phyloP scores from a whole-genome alignment of 53 echinoderm and acorn worm species.

The Mesocentrotus franciscanus region DNA sequence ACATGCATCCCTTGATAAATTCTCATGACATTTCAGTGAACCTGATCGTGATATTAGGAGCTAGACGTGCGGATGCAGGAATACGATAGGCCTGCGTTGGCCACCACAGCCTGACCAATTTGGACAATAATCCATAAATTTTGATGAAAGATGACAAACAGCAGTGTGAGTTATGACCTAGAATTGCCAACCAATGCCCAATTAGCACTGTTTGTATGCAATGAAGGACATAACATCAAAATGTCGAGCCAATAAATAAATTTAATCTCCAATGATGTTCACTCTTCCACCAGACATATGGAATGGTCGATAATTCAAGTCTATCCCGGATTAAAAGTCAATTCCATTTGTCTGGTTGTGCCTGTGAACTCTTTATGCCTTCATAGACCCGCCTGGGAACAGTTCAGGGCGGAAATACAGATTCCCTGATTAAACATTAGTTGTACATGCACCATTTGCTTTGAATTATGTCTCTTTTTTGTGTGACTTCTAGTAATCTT shows the following conservation, averaged over 20 bases:
- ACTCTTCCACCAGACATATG: not conserved
- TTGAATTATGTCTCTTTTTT: not conserved
- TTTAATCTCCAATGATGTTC: constrained; percentile 12
- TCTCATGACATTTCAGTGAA: constrained; percentile 37
- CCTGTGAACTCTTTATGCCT: not conserved
- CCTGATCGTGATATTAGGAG: constrained; percentile 13
- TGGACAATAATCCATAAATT: constrained; percentile 56
- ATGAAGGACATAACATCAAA: constrained; percentile 31
- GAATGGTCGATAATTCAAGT: constrained; percentile 13
- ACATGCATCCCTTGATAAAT: not conserved
- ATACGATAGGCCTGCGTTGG: constrained; percentile 25
- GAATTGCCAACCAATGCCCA: constrained; percentile 41
- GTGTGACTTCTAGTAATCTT: not conserved
- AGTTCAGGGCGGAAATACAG: not conserved
- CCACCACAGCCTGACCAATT: constrained; percentile 37
- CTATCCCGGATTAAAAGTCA: not conserved
- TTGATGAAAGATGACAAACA: constrained; percentile 15
- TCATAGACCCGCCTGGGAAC: constrained; percentile 19
- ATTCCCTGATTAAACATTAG: constrained; percentile 13
- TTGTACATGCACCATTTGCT: not conserved
- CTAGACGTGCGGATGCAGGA: not conserved
- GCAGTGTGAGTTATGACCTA: constrained; percentile 8
- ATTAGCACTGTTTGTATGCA: constrained; percentile 51
- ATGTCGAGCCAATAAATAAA: constrained; percentile 31
- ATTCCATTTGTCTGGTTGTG: not conserved